Conservation (phyloP, 2,888 invertebrate species). For the Drosophila subsilvestris region DNA sequence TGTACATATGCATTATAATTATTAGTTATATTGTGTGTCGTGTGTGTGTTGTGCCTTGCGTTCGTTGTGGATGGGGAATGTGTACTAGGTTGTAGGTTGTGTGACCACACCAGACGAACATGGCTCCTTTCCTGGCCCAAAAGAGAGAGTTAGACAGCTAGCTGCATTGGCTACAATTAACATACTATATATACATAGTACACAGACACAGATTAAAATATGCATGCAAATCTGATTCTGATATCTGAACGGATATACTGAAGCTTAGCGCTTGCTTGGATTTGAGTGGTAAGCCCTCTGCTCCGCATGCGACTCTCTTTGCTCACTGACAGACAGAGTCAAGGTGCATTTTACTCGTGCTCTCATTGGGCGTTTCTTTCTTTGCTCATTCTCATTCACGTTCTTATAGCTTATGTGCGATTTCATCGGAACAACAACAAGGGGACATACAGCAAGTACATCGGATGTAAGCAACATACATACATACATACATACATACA, state of each 20-base stretch:
- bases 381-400: not conserved
- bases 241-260: not conserved
- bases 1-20: slow-evolving; percentile 31
- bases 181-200: not conserved
- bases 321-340: not conserved
- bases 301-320: not conserved
- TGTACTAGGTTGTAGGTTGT: slow-evolving; percentile 1
- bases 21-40: slow-evolving; percentile 6
- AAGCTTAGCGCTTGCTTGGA: slow-evolving; percentile 1
- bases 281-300: not conserved
- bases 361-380: not conserved
- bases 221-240: slow-evolving; percentile 17
- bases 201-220: slow-evolving; percentile 14
- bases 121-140: not conserved
- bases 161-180: slow-evolving; percentile 9
- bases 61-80: not conserved
- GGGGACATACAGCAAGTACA: slow-evolving; percentile 47
- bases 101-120: not conserved
- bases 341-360: slow-evolving; percentile 5
- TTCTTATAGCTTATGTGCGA: slow-evolving; percentile 19
- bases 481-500: slow-evolving; percentile 29
- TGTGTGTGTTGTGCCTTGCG: slow-evolving; percentile 29
- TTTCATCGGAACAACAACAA: slow-evolving; percentile 41
- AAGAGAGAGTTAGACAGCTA: not conserved
- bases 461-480: slow-evolving; percentile 30